Evolutionary conservation across 2,888 invertebrate species (phyloP), one percentile per base, ranked within the genome.

Genomic region (Cheilosia impressa): DNA sequence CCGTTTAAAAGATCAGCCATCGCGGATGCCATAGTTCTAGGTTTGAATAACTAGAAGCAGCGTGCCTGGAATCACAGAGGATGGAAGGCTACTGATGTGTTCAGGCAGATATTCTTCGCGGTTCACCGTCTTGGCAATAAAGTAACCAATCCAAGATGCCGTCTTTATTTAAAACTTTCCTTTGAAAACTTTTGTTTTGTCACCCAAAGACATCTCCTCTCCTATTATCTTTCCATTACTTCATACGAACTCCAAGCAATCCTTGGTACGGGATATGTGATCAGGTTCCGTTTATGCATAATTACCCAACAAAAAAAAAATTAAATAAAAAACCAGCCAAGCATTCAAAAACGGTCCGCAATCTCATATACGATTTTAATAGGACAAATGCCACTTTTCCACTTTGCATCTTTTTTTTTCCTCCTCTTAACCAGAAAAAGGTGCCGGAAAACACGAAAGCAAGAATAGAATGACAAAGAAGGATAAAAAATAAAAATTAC

Each of bases 341-440:
- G 38, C 60, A 58, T 45, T 19, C 52, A 45, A 52, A 57, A 63
- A 38, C 22, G 13, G 24, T 19, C 38, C 38, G 6, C 47, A 47
- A 45, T 63, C 41, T 76, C 57, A 62, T 82, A 77, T 82, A 77
- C 52, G 58, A 77, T 71, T 71, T 69, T 82, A 82, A 82, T 71
- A 77, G 77, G 71, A 71, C 69, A 65, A 82, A 76, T 77, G 71
- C 71, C 58, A 77, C 77, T 82, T 82, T 82, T 82, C 76, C 60
- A 77, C 82, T 82, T 77, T 77, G 71, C 63, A 76, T 76, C 63
- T 68, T 53, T 80, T 68, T 75, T 19, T 19, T 19, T 19, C 6
- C 7, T 53, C 27, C 41, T 47, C 38, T 22, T 55, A 15, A 9
- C 15, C 31, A 45, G 43, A 77, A 71, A 7, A 72, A 77, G 82